A percentile compares a stretch with the other conserved stretches of the same genome.
phyloP scores from a whole-genome alignment of 2,888 invertebrate genomes.

The Oxyscelio sp. region DNA sequence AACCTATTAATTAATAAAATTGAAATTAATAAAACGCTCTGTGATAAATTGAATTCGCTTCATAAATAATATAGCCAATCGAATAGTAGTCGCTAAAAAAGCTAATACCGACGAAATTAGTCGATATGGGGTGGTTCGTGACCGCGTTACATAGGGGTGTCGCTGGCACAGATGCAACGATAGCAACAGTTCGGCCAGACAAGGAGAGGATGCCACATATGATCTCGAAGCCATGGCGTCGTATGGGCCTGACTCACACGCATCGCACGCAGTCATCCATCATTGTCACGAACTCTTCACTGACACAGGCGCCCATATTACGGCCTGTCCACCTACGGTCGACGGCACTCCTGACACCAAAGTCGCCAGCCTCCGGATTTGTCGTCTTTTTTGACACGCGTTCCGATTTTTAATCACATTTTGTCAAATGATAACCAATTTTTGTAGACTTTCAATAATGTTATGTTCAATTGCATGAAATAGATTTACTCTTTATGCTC shows the following conservation, averaged over 20 bases:
- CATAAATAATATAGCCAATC: constrained; percentile 67
- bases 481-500: too few relatives aligned
- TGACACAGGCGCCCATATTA: constrained; percentile 80
- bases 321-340: constrained; percentile 71
- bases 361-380: constrained; percentile 71
- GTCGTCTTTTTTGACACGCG: constrained; percentile 62
- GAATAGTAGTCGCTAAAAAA: constrained; percentile 79
- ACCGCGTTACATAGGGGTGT: constrained; percentile 82
- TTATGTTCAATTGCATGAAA: too few relatives aligned
- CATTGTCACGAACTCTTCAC: constrained; percentile 88
- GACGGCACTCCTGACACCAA: constrained; percentile 73
- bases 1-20: constrained; percentile 63
- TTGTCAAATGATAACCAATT: constrained; percentile 45
- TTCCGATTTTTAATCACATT: constrained; percentile 62
- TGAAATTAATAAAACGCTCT: constrained; percentile 62
- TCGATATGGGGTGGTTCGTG: constrained; percentile 80
- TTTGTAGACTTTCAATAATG: constrained; percentile 27
- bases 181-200: constrained; percentile 85
- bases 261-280: constrained; percentile 87
- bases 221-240: constrained; percentile 83
- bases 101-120: constrained; percentile 86
- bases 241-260: constrained; percentile 87
- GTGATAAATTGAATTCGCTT: constrained; percentile 65
- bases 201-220: constrained; percentile 85
- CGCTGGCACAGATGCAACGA: constrained; percentile 85